A percentile compares a stretch with the other conserved stretches of the same genome.
Conservation (phyloP, 2,797 vertebrate genomes). For the Amazona ochrocephala region DNA sequence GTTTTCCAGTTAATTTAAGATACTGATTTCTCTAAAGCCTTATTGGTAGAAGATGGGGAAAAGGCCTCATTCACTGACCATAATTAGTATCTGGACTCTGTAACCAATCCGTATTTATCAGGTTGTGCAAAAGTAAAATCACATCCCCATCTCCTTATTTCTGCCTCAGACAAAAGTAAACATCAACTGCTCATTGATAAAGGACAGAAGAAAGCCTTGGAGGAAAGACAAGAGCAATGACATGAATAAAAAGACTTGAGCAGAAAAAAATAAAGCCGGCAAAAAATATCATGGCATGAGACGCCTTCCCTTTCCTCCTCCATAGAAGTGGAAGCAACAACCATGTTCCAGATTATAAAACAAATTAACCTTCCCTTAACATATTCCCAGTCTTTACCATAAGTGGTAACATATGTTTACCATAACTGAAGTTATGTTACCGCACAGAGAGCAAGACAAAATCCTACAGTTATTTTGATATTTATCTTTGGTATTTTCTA, state of each 20-base stretch:
- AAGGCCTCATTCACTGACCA: not conserved
- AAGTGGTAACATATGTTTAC: not conserved
- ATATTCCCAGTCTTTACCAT: not conserved
- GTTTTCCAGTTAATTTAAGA: not conserved
- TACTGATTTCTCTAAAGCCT: not conserved
- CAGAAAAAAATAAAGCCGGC: not conserved
- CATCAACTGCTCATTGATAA: not conserved
- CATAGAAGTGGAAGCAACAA: not conserved
- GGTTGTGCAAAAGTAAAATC: not conserved
- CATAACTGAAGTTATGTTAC: not conserved
- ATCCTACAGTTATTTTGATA: not conserved
- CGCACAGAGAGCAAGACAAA: not conserved
- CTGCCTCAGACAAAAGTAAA: not conserved
- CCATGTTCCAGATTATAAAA: not conserved
- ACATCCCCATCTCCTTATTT: not conserved
- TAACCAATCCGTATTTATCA: not conserved
- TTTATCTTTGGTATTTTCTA: not conserved
- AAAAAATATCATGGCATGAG: rapidly evolving
- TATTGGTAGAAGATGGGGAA: not conserved
- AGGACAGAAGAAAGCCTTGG: not conserved
- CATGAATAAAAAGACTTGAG: not conserved
- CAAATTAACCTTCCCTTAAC: not conserved
- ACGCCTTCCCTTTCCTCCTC: not conserved
- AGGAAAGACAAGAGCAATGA: not conserved
- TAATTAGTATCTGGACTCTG: not conserved